Base-by-base conservation (phyloP, 2,888 invertebrate species). In the Dendrolimus houi region DNA sequence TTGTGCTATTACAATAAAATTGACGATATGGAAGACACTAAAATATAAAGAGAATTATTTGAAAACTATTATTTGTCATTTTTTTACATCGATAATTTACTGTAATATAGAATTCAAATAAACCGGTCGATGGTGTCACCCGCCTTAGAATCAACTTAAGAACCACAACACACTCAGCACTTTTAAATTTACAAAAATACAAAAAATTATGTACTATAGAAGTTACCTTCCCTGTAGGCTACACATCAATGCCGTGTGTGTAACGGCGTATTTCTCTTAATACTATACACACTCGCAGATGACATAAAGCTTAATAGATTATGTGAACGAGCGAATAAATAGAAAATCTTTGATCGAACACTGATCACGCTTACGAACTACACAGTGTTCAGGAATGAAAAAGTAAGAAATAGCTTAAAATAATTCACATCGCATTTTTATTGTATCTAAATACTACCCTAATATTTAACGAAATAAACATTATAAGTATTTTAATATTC, bases 121-220 rank as follows among this genome's bases (percentile, higher is more conserved):
- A 29, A 29, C 17, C 56, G 14, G 13, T 42, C n/a, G 42, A 53
- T 57, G 54, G 8, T 60, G 60, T 54, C 63, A 57, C 63, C 57
- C 29, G 58, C 61, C 57, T n/a, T 8, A 59, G 61, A 61, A 62
- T 60, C 60, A 60, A 63, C 55, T 14, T 56, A 53, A 60, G 12
- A 56, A 57, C 62, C 58, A 55, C 58, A 61, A 65, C 67, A 67
- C 72, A 69, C 59, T 55, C 62, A 71, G 62, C 65, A 61, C 63
- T 60, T 52, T 63, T 52, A 64, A 47, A 47, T 10, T 47, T 47
- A 10, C 9, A 10, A 47, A 47, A 10, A 47, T 10, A 47, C 9
- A 58, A 64, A 60, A 56, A 63, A 62, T 53, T 56, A 63, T 62
- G 59, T 64, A 66, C 62, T 65, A 62, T 54, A 59, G 58, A 60